Evolutionary conservation across 1,140 invertebrate species (phyloP), one percentile per base, ranked within the genome.

Genomic region (Drosophila rufa): DNA sequence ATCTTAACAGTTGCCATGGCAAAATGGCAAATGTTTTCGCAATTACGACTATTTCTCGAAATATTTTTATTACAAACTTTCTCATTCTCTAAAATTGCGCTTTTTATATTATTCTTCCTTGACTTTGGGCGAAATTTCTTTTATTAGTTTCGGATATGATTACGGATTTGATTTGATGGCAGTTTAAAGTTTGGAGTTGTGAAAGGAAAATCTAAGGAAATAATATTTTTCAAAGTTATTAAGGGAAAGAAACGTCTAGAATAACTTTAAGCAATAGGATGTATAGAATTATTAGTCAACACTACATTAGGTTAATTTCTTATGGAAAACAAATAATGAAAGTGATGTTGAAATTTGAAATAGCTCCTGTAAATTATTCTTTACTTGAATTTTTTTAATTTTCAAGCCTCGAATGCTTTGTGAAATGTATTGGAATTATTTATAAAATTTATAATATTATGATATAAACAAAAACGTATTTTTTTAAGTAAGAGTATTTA

Each of bases 1-100:
- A 58, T 73, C 45, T 38, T 38, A 46, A 40, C 61, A 55, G 67
- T 70, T 68, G 40, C 40, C 67, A 68, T 70, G 17, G 67, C 47
- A 55, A 70, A 70, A 68, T 70, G 17, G 67, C 40, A 68, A 70
- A 70, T 70, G 48, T 55, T 73, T 45, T 48, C 12, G 38, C 65
- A 58, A 70, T 70, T 73, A 55, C 33, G 51, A 38, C 51, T 55
- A 69, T 70, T 71, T 55, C 30, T 17, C 11, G 12, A 22, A 65
- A 68, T 68, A 82, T 82, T 82, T 82, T 82, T 74, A 82, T 79
- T 43, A 50, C 67, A 25, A 70, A 67, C 67, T 55, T 70, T 67
- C 40, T 30, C 61, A 46, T 45, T 65, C 46, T 69, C 11, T 27
- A 6, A 53, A 55, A 70, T 55, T 51, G 53, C n/a, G 17, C 42